A percentile compares a stretch with the other conserved stretches of the same genome.
Evolutionary conservation across 2,113 vertebrate species (phyloP).

Genomic region (Onychorhynchus coronatus): DNA sequence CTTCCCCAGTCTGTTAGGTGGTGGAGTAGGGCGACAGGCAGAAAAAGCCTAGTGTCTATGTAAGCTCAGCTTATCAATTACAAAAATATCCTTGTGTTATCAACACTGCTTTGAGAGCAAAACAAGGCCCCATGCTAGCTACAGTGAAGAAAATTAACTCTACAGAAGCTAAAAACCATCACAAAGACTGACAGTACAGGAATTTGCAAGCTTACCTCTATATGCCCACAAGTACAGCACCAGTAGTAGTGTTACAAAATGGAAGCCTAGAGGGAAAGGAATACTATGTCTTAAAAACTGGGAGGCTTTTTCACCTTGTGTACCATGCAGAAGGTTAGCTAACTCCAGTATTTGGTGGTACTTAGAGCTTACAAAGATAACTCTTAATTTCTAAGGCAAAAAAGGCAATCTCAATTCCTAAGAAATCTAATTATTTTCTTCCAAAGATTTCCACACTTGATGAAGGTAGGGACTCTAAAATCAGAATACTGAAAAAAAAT

Average conservation of each 20-base stretch:
- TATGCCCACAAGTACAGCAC: neutral
- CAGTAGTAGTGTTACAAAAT: neutral
- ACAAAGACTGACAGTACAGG: neutral
- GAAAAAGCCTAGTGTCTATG: neutral
- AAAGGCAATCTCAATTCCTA: neutral
- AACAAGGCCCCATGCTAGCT: neutral
- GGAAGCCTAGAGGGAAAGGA: neutral
- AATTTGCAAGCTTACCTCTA: neutral
- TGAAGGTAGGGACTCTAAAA: neutral
- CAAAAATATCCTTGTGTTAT: neutral
- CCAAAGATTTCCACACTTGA: neutral
- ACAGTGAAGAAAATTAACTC: neutral
- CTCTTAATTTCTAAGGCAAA: neutral
- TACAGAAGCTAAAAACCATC: neutral
- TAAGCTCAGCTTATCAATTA: neutral
- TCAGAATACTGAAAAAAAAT: neutral
- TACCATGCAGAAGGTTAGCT: neutral
- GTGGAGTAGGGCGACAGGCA: no score
- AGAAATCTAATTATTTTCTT: neutral
- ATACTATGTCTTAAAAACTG: neutral
- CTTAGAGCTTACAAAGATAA: neutral
- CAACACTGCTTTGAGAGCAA: neutral
- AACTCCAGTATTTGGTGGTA: neutral
- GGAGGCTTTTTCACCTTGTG: neutral
- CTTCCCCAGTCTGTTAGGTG: neutral